These are phyloP conservation scores for Melanogrammus aeglefinus DNA, from an alignment of 2,797 vertebrate genomes.

Conservation along the genomic window DNA sequence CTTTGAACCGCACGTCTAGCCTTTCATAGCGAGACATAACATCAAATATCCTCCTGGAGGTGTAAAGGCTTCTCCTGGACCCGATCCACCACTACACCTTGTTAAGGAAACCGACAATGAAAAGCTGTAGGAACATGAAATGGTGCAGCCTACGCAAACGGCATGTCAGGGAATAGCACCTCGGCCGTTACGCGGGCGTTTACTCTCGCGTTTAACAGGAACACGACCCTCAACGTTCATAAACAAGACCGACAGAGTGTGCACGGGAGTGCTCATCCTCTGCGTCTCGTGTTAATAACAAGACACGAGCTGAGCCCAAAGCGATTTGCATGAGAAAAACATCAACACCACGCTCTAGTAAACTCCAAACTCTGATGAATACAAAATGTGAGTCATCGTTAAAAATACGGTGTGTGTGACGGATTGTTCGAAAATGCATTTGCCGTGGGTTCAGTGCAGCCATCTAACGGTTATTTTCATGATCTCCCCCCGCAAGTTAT, in stretches of 20 bases:
- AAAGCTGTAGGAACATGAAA: too few species aligned
- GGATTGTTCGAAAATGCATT: not conserved
- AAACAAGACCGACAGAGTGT: too few species aligned
- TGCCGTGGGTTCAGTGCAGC: not conserved
- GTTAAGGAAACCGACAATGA: not conserved
- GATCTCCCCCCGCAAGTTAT: not conserved
- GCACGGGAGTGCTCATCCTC: too few species aligned
- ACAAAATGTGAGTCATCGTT: not conserved
- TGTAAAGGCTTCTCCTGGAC: not conserved
- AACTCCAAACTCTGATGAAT: not conserved
- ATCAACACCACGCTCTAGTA: not conserved
- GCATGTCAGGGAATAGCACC: too few species aligned
- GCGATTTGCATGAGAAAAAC: not conserved
- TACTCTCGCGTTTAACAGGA: too few species aligned
- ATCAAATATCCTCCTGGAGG: not conserved
- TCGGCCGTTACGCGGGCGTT: too few species aligned
- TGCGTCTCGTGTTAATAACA: not conserved
- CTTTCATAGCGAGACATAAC: not conserved
- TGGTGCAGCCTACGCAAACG: too few species aligned
- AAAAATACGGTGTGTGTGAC: not conserved
- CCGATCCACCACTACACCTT: not conserved
- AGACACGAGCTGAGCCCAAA: not conserved
- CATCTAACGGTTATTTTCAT: not conserved
- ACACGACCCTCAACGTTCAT: too few species aligned
- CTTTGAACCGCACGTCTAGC: not conserved